Percentiles rank a stretch among this genome's conserved stretches.
Conservation (phyloP, 2,113 vertebrate species). For the Candoia aspera region DNA sequence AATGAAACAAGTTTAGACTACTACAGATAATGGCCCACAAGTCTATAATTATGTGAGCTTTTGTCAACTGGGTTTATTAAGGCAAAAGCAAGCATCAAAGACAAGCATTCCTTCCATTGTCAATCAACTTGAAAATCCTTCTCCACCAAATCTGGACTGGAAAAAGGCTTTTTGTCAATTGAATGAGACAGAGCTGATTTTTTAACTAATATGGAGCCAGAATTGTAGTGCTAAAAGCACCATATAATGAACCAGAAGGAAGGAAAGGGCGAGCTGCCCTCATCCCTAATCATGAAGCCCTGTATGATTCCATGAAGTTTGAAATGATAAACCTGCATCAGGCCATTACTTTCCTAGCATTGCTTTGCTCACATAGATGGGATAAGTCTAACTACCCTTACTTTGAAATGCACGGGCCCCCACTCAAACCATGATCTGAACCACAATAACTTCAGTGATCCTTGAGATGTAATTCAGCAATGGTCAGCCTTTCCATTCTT, state of each 20-base stretch:
- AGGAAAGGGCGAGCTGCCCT: neutral
- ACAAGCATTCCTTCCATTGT: neutral
- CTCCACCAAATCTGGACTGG: neutral
- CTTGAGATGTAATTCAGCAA: neutral
- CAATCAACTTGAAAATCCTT: neutral
- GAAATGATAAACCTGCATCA: neutral
- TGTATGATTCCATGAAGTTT: neutral
- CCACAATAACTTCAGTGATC: neutral
- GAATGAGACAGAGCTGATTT: neutral
- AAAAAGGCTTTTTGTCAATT: neutral
- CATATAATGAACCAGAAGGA: neutral
- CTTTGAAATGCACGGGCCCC: neutral
- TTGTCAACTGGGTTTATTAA: neutral
- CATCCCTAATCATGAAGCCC: neutral
- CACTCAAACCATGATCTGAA: too few relatives aligned
- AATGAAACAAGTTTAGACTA: neutral
- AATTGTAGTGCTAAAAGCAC: neutral
- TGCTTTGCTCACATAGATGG: neutral
- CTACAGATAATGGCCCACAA: neutral
- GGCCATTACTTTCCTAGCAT: neutral
- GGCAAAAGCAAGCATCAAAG: neutral
- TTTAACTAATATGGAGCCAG: neutral
- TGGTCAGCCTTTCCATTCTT: neutral
- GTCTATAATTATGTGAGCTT: neutral
- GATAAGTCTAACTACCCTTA: neutral